phyloP scores from a whole-genome alignment of 37 sponge, comb jelly and placozoan species.

The Halichondria panicea region DNA sequence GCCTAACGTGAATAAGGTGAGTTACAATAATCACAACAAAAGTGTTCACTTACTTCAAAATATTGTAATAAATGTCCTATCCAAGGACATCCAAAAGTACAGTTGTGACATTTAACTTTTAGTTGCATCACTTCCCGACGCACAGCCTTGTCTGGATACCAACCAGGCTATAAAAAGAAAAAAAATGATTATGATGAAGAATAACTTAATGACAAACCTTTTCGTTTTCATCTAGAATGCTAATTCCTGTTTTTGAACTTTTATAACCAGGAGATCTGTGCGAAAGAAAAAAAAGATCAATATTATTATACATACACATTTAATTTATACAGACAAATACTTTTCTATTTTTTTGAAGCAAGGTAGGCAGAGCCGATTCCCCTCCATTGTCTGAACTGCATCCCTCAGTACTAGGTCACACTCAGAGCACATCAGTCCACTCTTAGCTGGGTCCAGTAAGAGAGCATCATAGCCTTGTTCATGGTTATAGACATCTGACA shows the following conservation, averaged over 20 bases:
- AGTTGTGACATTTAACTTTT: slow-evolving; percentile 40
- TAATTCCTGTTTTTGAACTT: slow-evolving; percentile 3
- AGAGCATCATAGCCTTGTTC: slow-evolving; percentile 2
- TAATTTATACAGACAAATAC: slow-evolving; percentile 9
- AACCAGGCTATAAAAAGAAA: slow-evolving; percentile 21
- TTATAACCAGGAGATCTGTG: neutral
- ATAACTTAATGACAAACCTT: slow-evolving; percentile 11
- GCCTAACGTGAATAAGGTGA: neutral
- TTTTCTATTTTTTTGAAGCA: slow-evolving; percentile 42
- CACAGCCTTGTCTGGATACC: slow-evolving; percentile 70
- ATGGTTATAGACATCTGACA: neutral
- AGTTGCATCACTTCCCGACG: slow-evolving; percentile 52
- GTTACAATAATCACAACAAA: neutral
- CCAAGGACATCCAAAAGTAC: slow-evolving; percentile 64
- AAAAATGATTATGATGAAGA: neutral
- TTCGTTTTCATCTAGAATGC: neutral
- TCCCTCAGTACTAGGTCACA: slow-evolving; percentile 50
- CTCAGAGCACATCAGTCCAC: slow-evolving; percentile 37
- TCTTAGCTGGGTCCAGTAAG: neutral
- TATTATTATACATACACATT: neutral
- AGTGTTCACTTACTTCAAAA: neutral
- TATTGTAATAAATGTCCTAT: slow-evolving; percentile 8
- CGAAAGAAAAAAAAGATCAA: neutral
- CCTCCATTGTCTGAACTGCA: slow-evolving; percentile 63
- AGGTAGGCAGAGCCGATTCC: slow-evolving; percentile 50